Evolutionary conservation across 2,113 vertebrate species (phyloP), one percentile per base, ranked within the genome.

Genomic region (Axis porcinus): DNA sequence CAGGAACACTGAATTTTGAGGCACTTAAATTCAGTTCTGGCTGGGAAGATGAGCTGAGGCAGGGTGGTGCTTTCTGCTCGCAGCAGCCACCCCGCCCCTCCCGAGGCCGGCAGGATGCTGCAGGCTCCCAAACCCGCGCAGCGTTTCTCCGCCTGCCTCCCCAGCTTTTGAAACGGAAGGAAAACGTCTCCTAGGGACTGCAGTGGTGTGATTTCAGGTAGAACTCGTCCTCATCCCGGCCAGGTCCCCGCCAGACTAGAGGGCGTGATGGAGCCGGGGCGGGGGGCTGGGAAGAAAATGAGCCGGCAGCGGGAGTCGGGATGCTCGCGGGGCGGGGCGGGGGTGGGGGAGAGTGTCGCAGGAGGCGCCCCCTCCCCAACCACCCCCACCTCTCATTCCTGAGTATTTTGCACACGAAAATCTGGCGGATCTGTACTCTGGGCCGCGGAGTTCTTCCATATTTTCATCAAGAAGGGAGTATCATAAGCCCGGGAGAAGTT

Each of bases 281-380:
- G n/a, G 21, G 11, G n/a, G 3, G 3, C 21, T 13, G 28, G 21
- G n/a, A 23, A 33, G 0, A 28, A 54, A 67, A 16, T 54, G 33
- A 52, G 62, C n/a, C 0, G 5, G 55, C 1, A 0, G 15, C 1
- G 0, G 47, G 36, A 40, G 0, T 5, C 2, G 2, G n/a, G 33
- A 21, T 7, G 36, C 11, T 23, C 15, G 5, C 43, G 5, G 9
- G 4, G 13, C 3, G 7, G 15, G 27, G 27, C n/a, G 6, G 11
- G 9, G 4, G 27, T n/a, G 70, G 11, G 23, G 70, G 70, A 27
- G 11, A 43, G 36, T 76, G 10, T 50, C 2, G 0, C 6, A 28
- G 92, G 33, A 57, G n/a, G 17, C 5, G 0, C 27, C 12, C 54
- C 52, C 25, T 43, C 36, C n/a, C 91, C 43, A 0, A 1, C 47